A percentile compares a stretch with the other conserved stretches of the same genome.
Conservation (phyloP, 2,797 vertebrate species). For the Falco cherrug region DNA sequence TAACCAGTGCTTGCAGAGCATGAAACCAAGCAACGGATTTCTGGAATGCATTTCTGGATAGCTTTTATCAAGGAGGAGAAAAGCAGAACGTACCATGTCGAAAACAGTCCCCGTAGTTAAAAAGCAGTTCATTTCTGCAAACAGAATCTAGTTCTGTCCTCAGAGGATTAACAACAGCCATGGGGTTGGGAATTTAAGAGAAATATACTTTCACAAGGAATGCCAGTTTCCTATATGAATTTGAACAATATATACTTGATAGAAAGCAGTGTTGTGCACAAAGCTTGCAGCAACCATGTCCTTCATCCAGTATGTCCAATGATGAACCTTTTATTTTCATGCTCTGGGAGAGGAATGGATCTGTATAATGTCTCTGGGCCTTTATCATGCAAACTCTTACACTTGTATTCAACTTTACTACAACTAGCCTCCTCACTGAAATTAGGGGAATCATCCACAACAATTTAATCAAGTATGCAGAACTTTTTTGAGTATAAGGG, state of each 20-base stretch:
- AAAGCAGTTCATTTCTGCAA: neutral
- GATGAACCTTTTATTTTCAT: neutral
- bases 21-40: constrained; percentile 47
- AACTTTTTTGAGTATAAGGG: neutral
- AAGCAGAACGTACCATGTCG: neutral
- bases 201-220: neutral
- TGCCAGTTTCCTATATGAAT: neutral
- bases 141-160: neutral
- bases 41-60: constrained; percentile 34
- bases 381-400: neutral
- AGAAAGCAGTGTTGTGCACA: neutral
- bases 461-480: neutral
- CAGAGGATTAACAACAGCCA: neutral
- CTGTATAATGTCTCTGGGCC: neutral
- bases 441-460: neutral
- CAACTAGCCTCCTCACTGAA: neutral
- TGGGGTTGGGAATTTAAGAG: neutral
- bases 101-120: neutral
- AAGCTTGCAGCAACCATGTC: neutral
- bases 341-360: neutral
- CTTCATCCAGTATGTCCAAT: neutral
- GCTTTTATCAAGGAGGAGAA: neutral
- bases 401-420: neutral
- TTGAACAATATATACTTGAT: neutral
- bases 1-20: neutral